Evolutionary conservation across 2,113 vertebrate species (phyloP).

Genomic region (Alexandromys fortis): DNA sequence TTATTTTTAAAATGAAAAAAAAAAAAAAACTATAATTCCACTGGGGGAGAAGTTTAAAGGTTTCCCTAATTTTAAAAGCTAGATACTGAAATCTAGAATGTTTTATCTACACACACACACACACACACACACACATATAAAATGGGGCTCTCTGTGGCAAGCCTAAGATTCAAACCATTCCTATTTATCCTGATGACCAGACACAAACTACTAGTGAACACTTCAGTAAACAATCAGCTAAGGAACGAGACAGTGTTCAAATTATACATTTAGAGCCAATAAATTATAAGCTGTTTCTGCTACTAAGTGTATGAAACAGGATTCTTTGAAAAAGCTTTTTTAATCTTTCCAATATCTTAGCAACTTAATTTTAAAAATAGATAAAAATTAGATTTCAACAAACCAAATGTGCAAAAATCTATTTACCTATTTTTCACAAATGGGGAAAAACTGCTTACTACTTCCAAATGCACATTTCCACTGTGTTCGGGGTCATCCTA

Average conservation of each 20-base stretch:
- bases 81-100: not conserved
- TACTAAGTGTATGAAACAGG: not conserved
- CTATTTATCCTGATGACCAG: not conserved
- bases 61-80: not conserved
- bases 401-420: not conserved
- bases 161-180: not conserved
- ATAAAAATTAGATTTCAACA: conserved; percentile 53
- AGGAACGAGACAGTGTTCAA: conserved; percentile 44
- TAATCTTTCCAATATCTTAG: conserved; percentile 42
- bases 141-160: not conserved
- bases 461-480: conserved; percentile 36
- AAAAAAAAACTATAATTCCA: conserved; percentile 20
- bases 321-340: conserved; percentile 18
- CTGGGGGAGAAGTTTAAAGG: conserved; percentile 13
- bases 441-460: conserved; percentile 50
- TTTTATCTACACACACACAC: not conserved
- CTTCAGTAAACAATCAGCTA: not conserved
- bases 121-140: rapidly evolving
- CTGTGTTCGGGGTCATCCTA: not conserved
- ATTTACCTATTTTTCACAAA: conserved; percentile 55
- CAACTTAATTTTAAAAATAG: not conserved
- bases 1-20: not conserved
- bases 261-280: conserved; percentile 50
- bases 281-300: conserved; percentile 30
- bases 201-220: conserved; percentile 27